Conservation (phyloP, 2,888 invertebrate genomes). For the Fragum whitleyi region DNA sequence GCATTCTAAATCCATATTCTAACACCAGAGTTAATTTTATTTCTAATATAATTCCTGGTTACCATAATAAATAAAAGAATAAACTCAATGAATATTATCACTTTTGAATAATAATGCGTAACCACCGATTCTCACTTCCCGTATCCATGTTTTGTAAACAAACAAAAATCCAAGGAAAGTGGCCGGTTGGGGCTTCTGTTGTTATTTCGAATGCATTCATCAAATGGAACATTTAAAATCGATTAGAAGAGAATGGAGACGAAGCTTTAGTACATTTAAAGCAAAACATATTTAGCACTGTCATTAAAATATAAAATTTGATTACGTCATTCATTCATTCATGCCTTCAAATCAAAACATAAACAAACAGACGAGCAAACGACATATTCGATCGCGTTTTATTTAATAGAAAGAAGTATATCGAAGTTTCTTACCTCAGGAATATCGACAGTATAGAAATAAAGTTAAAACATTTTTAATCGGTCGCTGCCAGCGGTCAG, state of each 20-base stretch:
- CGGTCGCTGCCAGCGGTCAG: conserved; percentile 5
- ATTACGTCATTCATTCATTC: conserved; percentile 57
- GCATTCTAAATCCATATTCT: too few species aligned
- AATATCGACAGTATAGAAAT: neutral
- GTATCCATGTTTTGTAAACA: conserved; percentile 59
- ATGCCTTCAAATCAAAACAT: conserved; percentile 57
- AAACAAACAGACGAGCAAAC: conserved; percentile 58
- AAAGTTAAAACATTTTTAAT: neutral
- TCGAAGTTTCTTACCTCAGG: conserved; percentile 5
- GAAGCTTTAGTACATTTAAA: too few species aligned
- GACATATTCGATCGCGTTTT: conserved; percentile 27
- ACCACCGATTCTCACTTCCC: conserved; percentile 14
- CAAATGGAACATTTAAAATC: too few species aligned
- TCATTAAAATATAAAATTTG: conserved; percentile 31
- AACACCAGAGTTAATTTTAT: too few species aligned
- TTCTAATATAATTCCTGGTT: too few species aligned
- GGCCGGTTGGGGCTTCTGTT: conserved; percentile 6
- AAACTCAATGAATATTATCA: too few species aligned
- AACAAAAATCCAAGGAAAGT: conserved; percentile 52
- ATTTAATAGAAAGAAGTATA: neutral
- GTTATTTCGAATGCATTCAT: too few species aligned
- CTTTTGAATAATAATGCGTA: conserved; percentile 5
- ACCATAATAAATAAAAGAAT: too few species aligned
- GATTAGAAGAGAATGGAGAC: too few species aligned
- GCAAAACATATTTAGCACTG: neutral